Evolutionary conservation across 2,113 vertebrate species (phyloP).

Genomic region (Syngnathus typhle): DNA sequence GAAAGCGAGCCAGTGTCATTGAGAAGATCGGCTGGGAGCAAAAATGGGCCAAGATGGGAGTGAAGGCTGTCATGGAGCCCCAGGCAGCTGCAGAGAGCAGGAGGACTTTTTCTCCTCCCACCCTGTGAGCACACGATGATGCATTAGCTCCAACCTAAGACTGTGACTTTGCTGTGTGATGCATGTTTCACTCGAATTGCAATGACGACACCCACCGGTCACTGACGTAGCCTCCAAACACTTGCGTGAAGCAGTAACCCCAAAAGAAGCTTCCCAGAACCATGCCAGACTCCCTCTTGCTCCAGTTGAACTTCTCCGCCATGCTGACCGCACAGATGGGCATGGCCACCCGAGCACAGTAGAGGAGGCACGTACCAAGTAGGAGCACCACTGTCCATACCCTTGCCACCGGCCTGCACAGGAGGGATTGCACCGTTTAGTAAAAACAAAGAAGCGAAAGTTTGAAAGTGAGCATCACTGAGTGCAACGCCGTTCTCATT

Average conservation of each 20-base stretch:
- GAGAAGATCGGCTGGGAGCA: conserved; percentile 80
- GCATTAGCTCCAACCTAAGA: not conserved
- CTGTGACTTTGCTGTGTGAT: not conserved
- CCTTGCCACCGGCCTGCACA: conserved; percentile 76
- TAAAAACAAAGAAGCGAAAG: not conserved
- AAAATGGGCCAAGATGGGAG: conserved; percentile 77
- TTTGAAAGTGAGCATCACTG: too few relatives aligned
- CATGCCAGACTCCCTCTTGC: conserved; percentile 85
- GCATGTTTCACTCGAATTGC: not conserved
- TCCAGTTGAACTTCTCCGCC: conserved; percentile 84
- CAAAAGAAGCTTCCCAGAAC: conserved; percentile 97
- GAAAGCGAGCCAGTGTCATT: conserved; percentile 82
- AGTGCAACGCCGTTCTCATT: too few relatives aligned
- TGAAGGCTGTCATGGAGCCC: conserved; percentile 83
- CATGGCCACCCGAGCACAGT: conserved; percentile 84
- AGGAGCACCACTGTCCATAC: conserved; percentile 82
- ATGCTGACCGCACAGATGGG: conserved; percentile 84
- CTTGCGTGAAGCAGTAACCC: conserved; percentile 95
- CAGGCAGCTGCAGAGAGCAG: conserved; percentile 84
- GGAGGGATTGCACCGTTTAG: not conserved
- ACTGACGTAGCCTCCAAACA: conserved; percentile 87
- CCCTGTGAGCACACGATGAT: conserved; percentile 60
- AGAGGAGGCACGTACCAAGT: conserved; percentile 88
- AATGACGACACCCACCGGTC: conserved; percentile 69
- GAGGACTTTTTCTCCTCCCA: conserved; percentile 91